These are phyloP conservation scores for Phyllopteryx taeniolatus DNA, from an alignment of 2,113 vertebrate genomes.

Conservation along the genomic window DNA sequence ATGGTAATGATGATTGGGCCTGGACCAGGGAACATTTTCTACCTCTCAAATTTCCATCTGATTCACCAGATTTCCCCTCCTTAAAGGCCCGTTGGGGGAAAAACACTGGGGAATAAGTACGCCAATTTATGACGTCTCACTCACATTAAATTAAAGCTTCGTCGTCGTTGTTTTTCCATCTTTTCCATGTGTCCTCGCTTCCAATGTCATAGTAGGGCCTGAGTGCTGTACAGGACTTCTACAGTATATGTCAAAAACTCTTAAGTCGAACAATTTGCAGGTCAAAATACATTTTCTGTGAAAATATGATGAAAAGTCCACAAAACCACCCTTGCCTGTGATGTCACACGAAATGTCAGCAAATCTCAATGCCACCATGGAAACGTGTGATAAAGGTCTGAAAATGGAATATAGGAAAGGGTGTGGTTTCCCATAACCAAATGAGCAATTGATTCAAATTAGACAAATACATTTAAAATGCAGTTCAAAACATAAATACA, in stretches of 20 bases:
- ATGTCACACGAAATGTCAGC: too few relatives aligned
- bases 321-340: too few relatives aligned
- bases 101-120: not conserved
- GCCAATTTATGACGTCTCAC: not conserved
- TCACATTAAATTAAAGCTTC: not conserved
- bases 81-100: not conserved
- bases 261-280: too few relatives aligned
- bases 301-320: too few relatives aligned
- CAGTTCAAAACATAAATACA: not conserved
- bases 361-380: too few relatives aligned
- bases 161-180: too few relatives aligned
- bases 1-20: constrained; percentile 51
- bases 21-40: constrained; percentile 44
- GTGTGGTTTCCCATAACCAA: too few relatives aligned
- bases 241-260: too few relatives aligned
- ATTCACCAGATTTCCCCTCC: constrained; percentile 40
- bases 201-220: not conserved
- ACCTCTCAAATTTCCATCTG: constrained; percentile 36
- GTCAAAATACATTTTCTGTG: too few relatives aligned
- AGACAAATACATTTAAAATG: not conserved
- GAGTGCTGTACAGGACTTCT: too few relatives aligned
- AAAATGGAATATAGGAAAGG: too few relatives aligned
- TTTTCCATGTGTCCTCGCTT: not conserved
- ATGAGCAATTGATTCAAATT: not conserved
- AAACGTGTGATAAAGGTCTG: too few relatives aligned